These are phyloP conservation scores for Pica pica DNA, from an alignment of 2,113 vertebrate species.

Conservation along the genomic window DNA sequence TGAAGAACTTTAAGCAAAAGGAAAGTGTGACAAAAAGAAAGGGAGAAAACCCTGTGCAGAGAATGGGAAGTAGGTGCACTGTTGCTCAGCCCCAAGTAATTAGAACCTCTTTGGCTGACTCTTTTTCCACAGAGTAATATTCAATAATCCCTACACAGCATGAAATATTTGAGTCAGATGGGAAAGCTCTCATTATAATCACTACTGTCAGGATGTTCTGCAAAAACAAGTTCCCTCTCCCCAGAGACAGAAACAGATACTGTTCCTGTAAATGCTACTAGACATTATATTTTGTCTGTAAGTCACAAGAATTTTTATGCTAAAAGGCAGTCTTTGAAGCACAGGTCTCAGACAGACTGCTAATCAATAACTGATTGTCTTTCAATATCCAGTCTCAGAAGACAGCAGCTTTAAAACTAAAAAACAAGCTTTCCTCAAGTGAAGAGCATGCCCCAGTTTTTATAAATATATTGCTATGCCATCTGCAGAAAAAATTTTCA, in stretches of 20 bases:
- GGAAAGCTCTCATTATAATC: neutral
- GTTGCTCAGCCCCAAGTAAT: neutral
- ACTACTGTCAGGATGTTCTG: neutral
- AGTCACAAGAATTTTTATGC: neutral
- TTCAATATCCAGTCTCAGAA: neutral
- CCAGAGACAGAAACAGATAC: neutral
- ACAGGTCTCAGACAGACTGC: neutral
- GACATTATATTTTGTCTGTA: neutral
- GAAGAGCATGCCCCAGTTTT: neutral
- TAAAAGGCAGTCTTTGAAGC: neutral
- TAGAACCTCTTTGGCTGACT: neutral
- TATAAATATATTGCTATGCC: neutral
- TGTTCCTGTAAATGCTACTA: neutral
- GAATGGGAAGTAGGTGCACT: neutral
- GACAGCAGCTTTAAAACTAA: neutral
- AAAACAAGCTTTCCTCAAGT: neutral
- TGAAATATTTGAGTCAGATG: neutral
- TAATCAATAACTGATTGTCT: neutral
- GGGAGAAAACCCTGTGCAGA: neutral
- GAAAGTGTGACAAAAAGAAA: neutral
- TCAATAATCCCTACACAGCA: neutral
- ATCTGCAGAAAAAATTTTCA: neutral
- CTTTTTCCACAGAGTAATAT: neutral
- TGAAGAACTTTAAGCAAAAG: neutral
- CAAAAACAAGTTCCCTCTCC: neutral